phyloP scores from a whole-genome alignment of 2,113 vertebrate species.

The Garra rufa region DNA sequence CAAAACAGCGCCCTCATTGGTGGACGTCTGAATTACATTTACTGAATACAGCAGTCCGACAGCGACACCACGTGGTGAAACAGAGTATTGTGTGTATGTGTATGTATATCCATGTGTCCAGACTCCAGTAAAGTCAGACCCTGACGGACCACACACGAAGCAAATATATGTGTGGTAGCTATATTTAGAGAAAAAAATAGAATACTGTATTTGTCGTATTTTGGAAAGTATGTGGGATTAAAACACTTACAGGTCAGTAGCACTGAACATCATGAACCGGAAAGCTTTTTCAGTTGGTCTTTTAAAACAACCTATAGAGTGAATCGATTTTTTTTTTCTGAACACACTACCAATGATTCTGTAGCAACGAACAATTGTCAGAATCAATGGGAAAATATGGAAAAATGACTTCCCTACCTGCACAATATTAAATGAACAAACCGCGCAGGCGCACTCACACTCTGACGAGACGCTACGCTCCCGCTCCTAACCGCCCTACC shows the following conservation, averaged over 20 bases:
- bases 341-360: neutral
- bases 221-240: neutral
- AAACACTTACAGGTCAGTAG: neutral
- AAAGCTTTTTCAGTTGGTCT: neutral
- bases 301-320: neutral
- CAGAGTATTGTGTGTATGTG: neutral
- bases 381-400: neutral
- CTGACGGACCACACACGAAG: too few species aligned
- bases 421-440: constrained; percentile 5
- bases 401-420: neutral
- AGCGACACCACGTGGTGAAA: neutral
- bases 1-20: neutral
- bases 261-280: neutral
- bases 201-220: neutral
- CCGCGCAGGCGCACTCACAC: neutral
- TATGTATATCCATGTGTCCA: neutral
- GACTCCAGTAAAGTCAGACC: too few species aligned
- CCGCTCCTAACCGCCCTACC: constrained; percentile 19
- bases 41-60: neutral
- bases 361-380: neutral
- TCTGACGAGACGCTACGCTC: neutral
- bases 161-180: too few species aligned
- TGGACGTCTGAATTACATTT: neutral
- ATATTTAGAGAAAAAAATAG: too few species aligned
- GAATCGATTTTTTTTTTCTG: neutral